Conservation (phyloP, 2,888 invertebrate genomes). For the Tanytarsus gracilentus region DNA sequence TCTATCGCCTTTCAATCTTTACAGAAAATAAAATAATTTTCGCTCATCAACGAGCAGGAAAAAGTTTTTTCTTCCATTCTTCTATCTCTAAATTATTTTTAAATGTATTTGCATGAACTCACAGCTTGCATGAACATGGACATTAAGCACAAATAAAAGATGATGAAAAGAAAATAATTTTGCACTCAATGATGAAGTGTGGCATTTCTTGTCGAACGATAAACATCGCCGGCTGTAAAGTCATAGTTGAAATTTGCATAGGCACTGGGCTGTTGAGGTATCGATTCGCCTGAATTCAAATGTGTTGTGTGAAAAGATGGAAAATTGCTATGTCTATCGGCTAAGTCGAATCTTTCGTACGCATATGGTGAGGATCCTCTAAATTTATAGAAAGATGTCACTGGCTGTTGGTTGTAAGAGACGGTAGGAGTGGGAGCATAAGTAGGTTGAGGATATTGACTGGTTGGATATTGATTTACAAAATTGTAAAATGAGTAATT, state of each 20-base stretch:
- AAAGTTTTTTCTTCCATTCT: not conserved
- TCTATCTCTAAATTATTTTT: no score
- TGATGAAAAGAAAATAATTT: no score
- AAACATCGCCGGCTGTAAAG: not conserved
- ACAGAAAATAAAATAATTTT: no score
- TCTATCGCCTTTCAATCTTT: no score
- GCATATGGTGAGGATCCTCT: conserved; percentile 15
- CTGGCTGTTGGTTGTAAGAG: not conserved
- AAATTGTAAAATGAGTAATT: not conserved
- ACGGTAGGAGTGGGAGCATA: no score
- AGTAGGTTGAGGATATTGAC: not conserved
- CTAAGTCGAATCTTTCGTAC: conserved; percentile 7
- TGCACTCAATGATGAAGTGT: conserved; percentile 4
- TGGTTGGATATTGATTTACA: not conserved
- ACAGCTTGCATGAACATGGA: not conserved
- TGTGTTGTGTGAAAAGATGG: conserved; percentile 11
- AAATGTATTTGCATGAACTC: no score
- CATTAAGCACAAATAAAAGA: not conserved
- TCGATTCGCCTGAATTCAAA: conserved; percentile 16
- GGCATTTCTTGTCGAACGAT: conserved; percentile 12
- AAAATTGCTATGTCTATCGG: not conserved
- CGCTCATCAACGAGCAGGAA: not conserved
- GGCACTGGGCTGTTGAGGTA: not conserved
- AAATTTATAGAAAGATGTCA: conserved; percentile 5
- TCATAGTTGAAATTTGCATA: conserved; percentile 13